These are phyloP conservation scores for Hydropotes inermis DNA, from an alignment of 2,113 vertebrate species.

Conservation along the genomic window DNA sequence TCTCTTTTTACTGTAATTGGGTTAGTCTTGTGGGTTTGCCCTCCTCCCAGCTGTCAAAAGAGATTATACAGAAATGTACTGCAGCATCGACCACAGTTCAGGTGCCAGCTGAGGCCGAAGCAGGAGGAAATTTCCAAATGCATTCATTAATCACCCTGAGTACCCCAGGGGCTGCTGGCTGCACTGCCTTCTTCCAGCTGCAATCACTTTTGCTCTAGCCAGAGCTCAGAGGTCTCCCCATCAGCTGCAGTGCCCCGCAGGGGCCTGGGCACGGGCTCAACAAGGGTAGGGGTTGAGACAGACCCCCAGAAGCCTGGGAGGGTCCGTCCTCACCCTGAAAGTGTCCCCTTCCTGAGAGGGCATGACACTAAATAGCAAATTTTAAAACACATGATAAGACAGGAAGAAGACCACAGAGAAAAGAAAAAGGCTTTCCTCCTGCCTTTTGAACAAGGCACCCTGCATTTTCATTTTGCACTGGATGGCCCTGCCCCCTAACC, in stretches of 20 bases:
- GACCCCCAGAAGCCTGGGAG: neutral
- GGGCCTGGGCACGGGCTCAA: neutral
- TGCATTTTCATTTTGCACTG: neutral
- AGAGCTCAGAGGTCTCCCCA: neutral
- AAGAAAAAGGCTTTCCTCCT: neutral
- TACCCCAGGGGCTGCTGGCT: neutral
- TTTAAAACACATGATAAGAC: neutral
- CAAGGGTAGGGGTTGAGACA: neutral
- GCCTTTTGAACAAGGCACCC: neutral
- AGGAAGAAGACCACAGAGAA: neutral
- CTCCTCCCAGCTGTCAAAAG: constrained; percentile 53
- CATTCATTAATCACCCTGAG: constrained; percentile 8
- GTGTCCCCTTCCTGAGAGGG: neutral
- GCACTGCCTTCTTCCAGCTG: neutral
- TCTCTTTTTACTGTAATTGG: constrained; percentile 50
- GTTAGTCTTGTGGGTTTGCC: constrained; percentile 35
- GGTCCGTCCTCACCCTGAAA: neutral
- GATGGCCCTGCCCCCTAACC: neutral
- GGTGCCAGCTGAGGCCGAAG: neutral
- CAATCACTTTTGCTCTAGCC: neutral
- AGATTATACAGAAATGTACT: constrained; percentile 50
- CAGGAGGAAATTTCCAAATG: constrained; percentile 44
- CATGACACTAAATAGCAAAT: neutral
- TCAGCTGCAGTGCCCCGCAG: neutral
- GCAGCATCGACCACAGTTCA: neutral